These are phyloP conservation scores for Axis porcinus DNA, from an alignment of 2,113 vertebrate genomes.

Conservation along the genomic window DNA sequence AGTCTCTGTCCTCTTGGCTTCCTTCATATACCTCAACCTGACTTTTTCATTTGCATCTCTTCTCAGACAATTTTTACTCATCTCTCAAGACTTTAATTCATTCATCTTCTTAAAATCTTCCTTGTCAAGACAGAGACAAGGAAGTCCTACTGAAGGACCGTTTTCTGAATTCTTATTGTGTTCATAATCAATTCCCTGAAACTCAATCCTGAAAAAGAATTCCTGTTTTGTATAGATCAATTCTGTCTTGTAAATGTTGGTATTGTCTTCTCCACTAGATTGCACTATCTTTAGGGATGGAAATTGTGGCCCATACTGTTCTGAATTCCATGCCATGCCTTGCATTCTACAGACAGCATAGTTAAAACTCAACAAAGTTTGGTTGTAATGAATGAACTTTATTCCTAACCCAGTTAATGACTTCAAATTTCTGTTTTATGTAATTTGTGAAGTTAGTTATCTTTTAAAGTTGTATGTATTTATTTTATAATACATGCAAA, in stretches of 20 bases:
- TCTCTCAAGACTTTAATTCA: neutral
- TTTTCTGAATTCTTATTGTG: neutral
- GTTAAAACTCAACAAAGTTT: neutral
- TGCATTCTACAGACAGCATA: accelerated
- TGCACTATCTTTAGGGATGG: no score
- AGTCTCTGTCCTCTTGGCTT: neutral
- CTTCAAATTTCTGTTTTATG: neutral
- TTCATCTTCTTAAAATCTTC: neutral
- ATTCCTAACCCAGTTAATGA: neutral
- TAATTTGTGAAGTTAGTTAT: neutral
- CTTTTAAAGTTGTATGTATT: neutral
- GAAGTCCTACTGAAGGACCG: neutral
- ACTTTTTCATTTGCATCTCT: neutral
- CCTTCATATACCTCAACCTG: neutral
- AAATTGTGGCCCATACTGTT: neutral
- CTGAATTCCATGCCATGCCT: neutral
- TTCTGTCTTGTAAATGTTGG: neutral
- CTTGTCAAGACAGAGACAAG: neutral
- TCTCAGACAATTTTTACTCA: neutral
- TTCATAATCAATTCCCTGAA: neutral
- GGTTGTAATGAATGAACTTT: neutral
- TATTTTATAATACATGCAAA: neutral
- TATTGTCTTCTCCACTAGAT: neutral
- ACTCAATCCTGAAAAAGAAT: neutral
- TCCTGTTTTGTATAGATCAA: neutral